These are phyloP conservation scores for Nomada ferruginata DNA, from an alignment of 2,888 invertebrate species.

Conservation along the genomic window DNA sequence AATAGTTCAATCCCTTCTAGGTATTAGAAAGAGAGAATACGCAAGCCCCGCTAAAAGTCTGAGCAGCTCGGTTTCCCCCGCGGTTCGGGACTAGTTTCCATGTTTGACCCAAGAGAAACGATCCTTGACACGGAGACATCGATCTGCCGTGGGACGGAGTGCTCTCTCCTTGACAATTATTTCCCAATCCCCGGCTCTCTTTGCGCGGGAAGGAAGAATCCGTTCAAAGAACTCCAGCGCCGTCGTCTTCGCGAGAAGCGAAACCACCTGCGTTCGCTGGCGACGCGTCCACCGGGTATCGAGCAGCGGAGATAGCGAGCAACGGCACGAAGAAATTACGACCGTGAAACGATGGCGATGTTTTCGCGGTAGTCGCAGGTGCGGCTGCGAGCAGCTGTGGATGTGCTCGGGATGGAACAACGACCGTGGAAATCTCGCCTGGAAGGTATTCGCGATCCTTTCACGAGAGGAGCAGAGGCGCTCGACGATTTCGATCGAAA, in stretches of 20 bases:
- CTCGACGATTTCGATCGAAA: neutral
- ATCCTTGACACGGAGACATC: conserved; percentile 41
- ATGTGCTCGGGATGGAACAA: neutral
- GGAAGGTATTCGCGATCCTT: conserved; percentile 13
- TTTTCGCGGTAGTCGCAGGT: conserved; percentile 40
- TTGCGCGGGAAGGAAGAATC: neutral
- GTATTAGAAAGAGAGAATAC: neutral
- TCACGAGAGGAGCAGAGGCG: too few relatives aligned
- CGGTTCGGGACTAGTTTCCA: conserved; percentile 7
- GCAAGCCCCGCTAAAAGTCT: neutral
- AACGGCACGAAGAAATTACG: conserved; percentile 16
- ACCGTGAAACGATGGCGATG: conserved; percentile 17
- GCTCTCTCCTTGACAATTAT: neutral
- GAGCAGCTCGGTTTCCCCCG: neutral
- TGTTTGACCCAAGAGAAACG: conserved; percentile 1
- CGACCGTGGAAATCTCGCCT: conserved; percentile 47
- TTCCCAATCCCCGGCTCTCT: neutral
- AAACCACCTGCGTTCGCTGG: conserved; percentile 4
- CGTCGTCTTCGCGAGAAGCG: neutral
- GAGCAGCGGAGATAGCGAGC: neutral
- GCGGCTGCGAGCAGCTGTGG: conserved; percentile 47
- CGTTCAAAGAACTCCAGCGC: neutral
- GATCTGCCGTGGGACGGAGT: conserved; percentile 6
- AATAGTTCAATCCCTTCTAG: neutral
- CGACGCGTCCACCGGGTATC: too few relatives aligned